phyloP scores from a whole-genome alignment of 2,113 vertebrate species.

The Tilapia sparmanii region DNA sequence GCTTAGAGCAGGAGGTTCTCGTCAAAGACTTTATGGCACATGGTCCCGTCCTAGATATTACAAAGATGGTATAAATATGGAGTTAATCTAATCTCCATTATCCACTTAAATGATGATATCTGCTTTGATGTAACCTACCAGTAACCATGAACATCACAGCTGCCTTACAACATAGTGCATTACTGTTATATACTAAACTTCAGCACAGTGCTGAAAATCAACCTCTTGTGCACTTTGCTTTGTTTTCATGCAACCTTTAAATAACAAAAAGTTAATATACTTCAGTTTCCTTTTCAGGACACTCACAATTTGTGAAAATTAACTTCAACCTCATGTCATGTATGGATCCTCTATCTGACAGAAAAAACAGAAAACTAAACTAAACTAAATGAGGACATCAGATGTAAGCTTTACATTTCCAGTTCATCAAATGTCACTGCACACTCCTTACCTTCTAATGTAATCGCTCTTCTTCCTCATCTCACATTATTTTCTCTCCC shows the following conservation, averaged over 20 bases:
- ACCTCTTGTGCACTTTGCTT: background rate
- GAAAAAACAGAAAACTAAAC: background rate
- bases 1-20: background rate
- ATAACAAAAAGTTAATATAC: background rate
- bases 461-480: background rate
- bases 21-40: background rate
- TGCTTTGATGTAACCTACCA: background rate
- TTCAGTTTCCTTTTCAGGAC: background rate
- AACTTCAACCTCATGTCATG: background rate
- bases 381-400: background rate
- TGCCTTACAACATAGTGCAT: background rate
- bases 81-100: background rate
- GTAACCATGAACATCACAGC: background rate
- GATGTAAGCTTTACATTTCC: background rate
- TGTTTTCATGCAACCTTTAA: background rate
- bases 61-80: background rate
- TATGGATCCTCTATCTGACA: background rate
- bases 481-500: background rate
- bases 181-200: background rate
- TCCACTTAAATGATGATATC: background rate
- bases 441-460: background rate
- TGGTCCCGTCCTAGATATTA: background rate
- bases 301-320: background rate
- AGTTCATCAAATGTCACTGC: background rate
- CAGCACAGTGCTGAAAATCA: background rate